Conservation (phyloP, 2,888 invertebrate genomes). For the Itoplectis maculator region DNA sequence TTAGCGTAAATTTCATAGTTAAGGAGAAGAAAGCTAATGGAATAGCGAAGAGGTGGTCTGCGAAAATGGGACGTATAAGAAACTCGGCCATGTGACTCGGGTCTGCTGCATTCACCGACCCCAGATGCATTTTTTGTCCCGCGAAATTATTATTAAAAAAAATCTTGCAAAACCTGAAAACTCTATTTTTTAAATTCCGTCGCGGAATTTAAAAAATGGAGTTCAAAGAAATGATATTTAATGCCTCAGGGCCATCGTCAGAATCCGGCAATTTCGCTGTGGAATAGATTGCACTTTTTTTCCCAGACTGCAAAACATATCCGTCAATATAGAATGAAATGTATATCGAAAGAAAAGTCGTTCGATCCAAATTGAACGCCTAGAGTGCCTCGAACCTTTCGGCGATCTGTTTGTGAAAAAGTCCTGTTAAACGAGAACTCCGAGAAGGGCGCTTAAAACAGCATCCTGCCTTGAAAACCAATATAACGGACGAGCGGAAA, state of each 20-base stretch:
- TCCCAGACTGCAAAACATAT: background rate
- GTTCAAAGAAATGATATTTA: background rate
- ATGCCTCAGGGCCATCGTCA: background rate
- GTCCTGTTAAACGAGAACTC: background rate
- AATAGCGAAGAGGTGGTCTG: background rate
- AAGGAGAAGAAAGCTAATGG: conserved; percentile 17
- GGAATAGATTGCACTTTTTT: background rate
- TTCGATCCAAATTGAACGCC: background rate
- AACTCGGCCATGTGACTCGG: background rate
- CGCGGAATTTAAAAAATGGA: too few species aligned
- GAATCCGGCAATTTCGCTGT: background rate
- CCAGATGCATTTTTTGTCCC: background rate
- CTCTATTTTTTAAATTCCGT: too few species aligned
- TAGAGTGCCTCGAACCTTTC: background rate
- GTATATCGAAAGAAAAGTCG: background rate
- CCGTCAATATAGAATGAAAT: background rate
- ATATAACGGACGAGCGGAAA: background rate
- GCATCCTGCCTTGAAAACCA: background rate
- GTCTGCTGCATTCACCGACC: background rate
- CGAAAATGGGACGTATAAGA: background rate
- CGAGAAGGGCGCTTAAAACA: background rate
- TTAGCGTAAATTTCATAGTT: conserved; percentile 43
- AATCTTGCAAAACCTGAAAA: background rate
- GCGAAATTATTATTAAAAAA: background rate
- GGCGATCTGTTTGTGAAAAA: background rate